phyloP scores from a whole-genome alignment of 64 coral and sea anemone species.

The Acropora tenuis region DNA sequence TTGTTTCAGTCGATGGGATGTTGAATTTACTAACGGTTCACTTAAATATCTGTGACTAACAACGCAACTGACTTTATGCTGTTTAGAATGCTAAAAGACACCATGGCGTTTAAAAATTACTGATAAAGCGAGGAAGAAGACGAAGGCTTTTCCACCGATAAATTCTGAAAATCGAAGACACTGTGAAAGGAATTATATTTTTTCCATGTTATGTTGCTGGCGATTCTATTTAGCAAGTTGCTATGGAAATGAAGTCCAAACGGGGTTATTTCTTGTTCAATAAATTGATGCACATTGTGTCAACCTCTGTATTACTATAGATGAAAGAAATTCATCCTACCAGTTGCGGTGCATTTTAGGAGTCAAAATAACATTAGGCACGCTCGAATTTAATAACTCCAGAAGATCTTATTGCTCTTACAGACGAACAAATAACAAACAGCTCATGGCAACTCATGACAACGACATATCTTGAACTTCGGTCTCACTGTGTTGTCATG shows the following conservation, averaged over 20 bases:
- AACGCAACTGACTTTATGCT: too few species aligned
- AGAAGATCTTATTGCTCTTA: not conserved
- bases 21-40: too few species aligned
- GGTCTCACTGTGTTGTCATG: not conserved
- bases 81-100: too few species aligned
- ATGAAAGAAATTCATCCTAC: constrained; percentile 22
- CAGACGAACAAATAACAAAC: not conserved
- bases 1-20: too few species aligned
- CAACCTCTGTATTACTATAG: not conserved
- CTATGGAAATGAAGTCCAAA: not conserved
- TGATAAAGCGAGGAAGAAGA: too few species aligned
- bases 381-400: not conserved
- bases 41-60: too few species aligned
- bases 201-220: not conserved
- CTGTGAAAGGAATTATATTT: not conserved
- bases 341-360: constrained; percentile 34
- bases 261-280: constrained; percentile 21
- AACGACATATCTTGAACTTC: not conserved
- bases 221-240: not conserved
- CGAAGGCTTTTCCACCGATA: not conserved
- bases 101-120: too few species aligned
- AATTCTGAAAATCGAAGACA: not conserved
- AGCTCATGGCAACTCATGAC: not conserved
- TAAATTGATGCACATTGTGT: not conserved
- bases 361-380: constrained; percentile 1